phyloP scores from a whole-genome alignment of 2,888 invertebrate genomes.

The Chelonus formosanus region DNA sequence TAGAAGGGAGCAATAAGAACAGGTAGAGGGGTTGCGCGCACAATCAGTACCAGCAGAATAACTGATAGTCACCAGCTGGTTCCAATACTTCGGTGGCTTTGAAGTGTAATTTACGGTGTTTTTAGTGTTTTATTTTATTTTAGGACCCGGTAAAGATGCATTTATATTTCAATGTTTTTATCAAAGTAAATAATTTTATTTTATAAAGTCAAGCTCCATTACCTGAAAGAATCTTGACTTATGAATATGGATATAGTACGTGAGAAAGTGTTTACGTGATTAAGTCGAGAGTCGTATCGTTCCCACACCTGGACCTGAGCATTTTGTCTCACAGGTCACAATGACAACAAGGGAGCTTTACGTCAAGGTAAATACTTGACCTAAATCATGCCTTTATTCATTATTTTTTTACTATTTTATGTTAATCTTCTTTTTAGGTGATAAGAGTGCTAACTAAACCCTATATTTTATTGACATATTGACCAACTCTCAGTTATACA shows the following conservation, averaged over 20 bases:
- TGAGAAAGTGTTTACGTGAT: conserved; percentile 34
- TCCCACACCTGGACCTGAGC: conserved; percentile 37
- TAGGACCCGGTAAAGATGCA: not conserved
- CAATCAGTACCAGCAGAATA: conserved; percentile 49
- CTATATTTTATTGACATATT: not conserved
- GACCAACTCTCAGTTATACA: not conserved
- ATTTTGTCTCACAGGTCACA: conserved; percentile 24
- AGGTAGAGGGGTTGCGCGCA: conserved; percentile 37
- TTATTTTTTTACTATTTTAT: not conserved
- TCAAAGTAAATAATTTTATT: too few species aligned
- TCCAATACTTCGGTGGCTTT: conserved; percentile 28
- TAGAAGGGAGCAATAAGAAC: not conserved
- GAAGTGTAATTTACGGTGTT: not conserved
- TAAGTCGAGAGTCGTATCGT: conserved; percentile 29
- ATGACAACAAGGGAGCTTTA: conserved; percentile 63
- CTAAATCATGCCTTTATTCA: conserved; percentile 3
- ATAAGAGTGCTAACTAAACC: too few species aligned
- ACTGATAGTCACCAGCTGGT: conserved; percentile 51
- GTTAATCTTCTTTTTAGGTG: too few species aligned
- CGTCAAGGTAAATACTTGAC: conserved; percentile 55
- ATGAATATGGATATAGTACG: conserved; percentile 25
- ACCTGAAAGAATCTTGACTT: not conserved
- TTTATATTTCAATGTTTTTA: too few species aligned
- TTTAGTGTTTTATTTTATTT: conserved; percentile 4
- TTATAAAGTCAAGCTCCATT: too few species aligned